Evolutionary conservation across 2,113 vertebrate genomes (phyloP).

Genomic region (Asarcornis scutulata): DNA sequence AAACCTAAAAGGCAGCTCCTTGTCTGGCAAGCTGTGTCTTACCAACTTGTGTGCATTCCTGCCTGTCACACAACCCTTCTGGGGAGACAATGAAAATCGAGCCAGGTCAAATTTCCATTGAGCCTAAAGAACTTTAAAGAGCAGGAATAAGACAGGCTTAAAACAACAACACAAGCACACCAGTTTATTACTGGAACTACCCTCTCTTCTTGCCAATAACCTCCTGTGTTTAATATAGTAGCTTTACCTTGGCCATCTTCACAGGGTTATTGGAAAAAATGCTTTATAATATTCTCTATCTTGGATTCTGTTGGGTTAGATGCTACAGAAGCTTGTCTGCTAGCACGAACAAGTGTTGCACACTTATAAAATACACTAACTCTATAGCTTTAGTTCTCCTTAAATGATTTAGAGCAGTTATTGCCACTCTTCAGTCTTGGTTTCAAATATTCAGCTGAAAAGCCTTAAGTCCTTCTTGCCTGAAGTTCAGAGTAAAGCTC

Average conservation of each 20-base stretch:
- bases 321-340: neutral
- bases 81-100: neutral
- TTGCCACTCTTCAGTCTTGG: accelerated
- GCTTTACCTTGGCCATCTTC: neutral
- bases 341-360: neutral
- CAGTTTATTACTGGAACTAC: neutral
- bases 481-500: neutral
- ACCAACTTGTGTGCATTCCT: neutral
- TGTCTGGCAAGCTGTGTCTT: neutral
- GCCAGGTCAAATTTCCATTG: neutral
- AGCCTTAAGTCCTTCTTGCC: slow-evolving; percentile 56
- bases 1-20: neutral
- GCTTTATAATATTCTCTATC: neutral
- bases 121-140: neutral
- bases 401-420: neutral
- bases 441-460: neutral
- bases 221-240: neutral
- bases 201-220: neutral
- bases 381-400: neutral
- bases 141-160: neutral
- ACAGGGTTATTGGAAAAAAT: neutral
- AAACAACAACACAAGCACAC: neutral
- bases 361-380: neutral
- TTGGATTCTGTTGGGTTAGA: neutral
- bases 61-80: neutral